A percentile compares a stretch with the other conserved stretches of the same genome.
Conservation (phyloP, 2,113 vertebrate species). For the Brachyhypopomus gauderio region DNA sequence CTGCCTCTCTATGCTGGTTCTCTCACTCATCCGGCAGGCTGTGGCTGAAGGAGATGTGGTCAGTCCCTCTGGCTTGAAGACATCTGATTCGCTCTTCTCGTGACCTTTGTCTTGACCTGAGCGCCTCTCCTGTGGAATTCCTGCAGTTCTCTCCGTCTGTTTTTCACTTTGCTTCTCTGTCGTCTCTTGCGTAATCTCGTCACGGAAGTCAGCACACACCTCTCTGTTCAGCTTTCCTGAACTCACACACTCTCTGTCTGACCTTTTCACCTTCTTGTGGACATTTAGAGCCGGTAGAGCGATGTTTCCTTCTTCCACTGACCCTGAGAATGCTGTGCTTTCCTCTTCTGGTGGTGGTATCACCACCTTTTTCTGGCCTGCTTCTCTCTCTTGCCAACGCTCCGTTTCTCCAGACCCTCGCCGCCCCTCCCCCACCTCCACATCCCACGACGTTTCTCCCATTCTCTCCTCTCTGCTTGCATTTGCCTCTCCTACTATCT, state of each 20-base stretch:
- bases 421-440: background rate
- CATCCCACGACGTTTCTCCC: slow-evolving; percentile 29
- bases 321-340: background rate
- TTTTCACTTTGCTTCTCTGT: background rate
- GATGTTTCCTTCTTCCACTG: background rate
- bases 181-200: background rate
- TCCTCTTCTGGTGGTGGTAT: background rate
- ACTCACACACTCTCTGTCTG: background rate
- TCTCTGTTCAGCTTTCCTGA: background rate
- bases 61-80: background rate
- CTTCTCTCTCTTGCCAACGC: background rate
- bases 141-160: background rate
- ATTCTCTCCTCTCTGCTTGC: slow-evolving; percentile 3
- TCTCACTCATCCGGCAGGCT: background rate
- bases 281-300: background rate
- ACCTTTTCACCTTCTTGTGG: background rate
- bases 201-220: background rate
- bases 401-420: background rate
- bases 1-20: background rate
- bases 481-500: slow-evolving; percentile 5
- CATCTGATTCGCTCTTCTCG: background rate
- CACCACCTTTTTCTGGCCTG: background rate
- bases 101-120: background rate
- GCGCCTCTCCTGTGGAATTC: background rate
- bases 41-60: background rate